A percentile compares a stretch with the other conserved stretches of the same genome.
phyloP scores from a whole-genome alignment of 2,113 vertebrate genomes.

The Alligator mississippiensis region DNA sequence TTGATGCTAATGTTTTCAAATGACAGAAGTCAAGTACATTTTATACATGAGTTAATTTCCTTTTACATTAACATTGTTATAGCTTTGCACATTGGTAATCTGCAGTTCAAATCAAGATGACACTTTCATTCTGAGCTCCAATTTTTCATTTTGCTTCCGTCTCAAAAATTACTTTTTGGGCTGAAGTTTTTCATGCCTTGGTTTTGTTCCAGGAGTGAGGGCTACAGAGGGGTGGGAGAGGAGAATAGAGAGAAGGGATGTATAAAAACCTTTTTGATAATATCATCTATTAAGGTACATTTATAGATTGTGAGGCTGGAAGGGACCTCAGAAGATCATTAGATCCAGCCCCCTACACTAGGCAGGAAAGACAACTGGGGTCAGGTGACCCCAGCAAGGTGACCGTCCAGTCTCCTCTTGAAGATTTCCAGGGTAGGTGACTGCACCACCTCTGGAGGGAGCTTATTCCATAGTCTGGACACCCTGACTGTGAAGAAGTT shows the following conservation, averaged over 20 bases:
- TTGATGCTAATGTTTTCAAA: neutral
- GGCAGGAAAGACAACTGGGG: no score
- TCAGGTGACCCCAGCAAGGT: no score
- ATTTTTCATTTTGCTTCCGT: neutral
- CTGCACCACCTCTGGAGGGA: no score
- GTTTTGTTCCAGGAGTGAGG: neutral
- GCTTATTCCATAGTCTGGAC: no score
- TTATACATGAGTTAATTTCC: neutral
- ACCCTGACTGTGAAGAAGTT: no score
- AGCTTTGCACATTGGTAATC: neutral
- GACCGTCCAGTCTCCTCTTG: no score
- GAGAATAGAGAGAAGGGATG: neutral
- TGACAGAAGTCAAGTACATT: accelerated
- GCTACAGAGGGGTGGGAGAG: accelerated
- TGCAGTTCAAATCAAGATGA: neutral
- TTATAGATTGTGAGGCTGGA: neutral
- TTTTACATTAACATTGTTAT: neutral
- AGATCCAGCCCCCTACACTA: no score
- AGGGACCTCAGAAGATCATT: no score
- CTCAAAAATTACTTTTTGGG: neutral
- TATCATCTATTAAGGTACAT: neutral
- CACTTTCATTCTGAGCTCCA: neutral
- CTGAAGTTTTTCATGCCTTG: neutral
- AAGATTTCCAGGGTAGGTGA: no score
- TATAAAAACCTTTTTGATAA: neutral